Evolutionary conservation across 2,888 invertebrate species (phyloP).

Genomic region (Euphydryas editha): DNA sequence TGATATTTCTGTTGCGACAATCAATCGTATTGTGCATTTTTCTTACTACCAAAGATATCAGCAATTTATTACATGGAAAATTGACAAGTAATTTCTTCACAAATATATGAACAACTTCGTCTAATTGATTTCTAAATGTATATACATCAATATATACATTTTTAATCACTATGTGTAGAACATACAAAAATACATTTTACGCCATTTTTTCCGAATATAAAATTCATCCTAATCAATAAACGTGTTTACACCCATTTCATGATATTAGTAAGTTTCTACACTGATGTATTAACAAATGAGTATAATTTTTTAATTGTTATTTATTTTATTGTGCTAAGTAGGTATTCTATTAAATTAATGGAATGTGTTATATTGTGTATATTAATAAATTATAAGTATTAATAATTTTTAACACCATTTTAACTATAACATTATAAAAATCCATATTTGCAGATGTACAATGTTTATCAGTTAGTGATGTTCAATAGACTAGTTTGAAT

Average conservation of each 20-base stretch:
- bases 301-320: conserved; percentile 75
- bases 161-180: conserved; percentile 30
- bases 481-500: conserved; percentile 84
- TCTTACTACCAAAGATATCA: conserved; percentile 40
- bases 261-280: conserved; percentile 57
- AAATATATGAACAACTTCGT: conserved; percentile 19
- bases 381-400: conserved; percentile 69
- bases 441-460: conserved; percentile 84
- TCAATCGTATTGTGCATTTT: conserved; percentile 17
- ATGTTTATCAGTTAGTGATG: conserved; percentile 83
- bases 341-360: conserved; percentile 74
- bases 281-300: conserved; percentile 72
- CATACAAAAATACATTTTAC: conserved; percentile 16
- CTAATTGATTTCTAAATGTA: conserved; percentile 19
- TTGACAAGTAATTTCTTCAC: conserved; percentile 37
- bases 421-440: conserved; percentile 52
- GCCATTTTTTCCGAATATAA: conserved; percentile 15
- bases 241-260: conserved; percentile 41
- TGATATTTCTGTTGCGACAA: conserved; percentile 16
- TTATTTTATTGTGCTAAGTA: conserved; percentile 76
- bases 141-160: conserved; percentile 35
- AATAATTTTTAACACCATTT: conserved; percentile 56
- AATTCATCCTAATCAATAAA: conserved; percentile 14
- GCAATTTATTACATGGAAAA: conserved; percentile 20
- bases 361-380: conserved; percentile 74